Conservation (phyloP, 1,140 invertebrate genomes). For the Pseudomyrmex dendroicus region DNA sequence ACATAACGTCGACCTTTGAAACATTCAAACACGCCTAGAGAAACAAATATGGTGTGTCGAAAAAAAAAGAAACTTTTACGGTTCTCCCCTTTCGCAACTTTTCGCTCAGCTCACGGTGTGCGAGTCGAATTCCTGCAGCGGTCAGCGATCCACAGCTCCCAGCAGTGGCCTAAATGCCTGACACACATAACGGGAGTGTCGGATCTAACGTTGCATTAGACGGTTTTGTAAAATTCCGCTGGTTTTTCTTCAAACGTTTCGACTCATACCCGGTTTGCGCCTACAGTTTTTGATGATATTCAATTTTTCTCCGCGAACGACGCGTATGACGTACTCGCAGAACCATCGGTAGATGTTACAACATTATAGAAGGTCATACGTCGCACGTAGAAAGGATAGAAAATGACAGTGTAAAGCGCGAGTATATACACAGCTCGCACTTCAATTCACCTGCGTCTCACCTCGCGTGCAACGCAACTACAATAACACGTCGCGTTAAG, state of each 20-base stretch:
- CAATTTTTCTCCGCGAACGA: neutral
- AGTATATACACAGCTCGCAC: neutral
- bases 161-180: constrained; percentile 60
- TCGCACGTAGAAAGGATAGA: constrained; percentile 26
- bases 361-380: constrained; percentile 6
- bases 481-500: no score
- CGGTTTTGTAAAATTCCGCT: neutral
- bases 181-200: constrained; percentile 36
- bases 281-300: neutral
- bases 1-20: no score
- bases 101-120: neutral
- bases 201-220: constrained; percentile 8
- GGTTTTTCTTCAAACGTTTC: no score
- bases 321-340: neutral
- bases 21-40: no score
- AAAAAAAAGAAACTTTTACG: no score
- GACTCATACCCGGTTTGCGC: no score
- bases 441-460: neutral
- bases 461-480: neutral
- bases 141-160: constrained; percentile 46
- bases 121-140: constrained; percentile 39
- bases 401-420: constrained; percentile 30
- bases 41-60: no score
- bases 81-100: no score
- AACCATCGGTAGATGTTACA: constrained; percentile 5